These are phyloP conservation scores for Macrosoma leucophasiata DNA, from an alignment of 2,888 invertebrate species.

Conservation along the genomic window DNA sequence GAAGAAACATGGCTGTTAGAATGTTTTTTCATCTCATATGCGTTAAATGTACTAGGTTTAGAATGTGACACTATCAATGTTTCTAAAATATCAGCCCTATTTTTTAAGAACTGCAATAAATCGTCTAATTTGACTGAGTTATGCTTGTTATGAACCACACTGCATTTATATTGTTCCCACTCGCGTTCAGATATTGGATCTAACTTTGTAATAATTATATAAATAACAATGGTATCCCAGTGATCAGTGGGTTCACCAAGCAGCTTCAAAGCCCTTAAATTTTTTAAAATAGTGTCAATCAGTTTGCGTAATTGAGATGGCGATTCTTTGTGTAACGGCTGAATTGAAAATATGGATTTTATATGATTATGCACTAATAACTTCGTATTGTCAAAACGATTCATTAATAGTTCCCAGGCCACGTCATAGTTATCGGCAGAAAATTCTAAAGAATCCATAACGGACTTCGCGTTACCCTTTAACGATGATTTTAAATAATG, in stretches of 20 bases:
- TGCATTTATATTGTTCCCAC: slow-evolving; percentile 24
- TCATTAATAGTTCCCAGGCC: slow-evolving; percentile 9
- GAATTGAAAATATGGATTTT: slow-evolving; percentile 19
- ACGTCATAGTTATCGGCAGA: slow-evolving; percentile 6
- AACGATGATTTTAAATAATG: slow-evolving; percentile 11
- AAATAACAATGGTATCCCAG: slow-evolving; percentile 27
- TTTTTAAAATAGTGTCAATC: slow-evolving; percentile 18
- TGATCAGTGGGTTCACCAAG: slow-evolving; percentile 23
- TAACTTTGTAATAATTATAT: slow-evolving; percentile 25
- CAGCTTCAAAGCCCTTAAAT: slow-evolving; percentile 20
- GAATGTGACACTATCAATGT: slow-evolving; percentile 9
- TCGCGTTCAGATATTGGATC: slow-evolving; percentile 24
- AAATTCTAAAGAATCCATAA: slow-evolving; percentile 9
- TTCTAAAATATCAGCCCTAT: slow-evolving; percentile 21
- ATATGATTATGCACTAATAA: slow-evolving; percentile 13
- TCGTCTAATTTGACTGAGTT: slow-evolving; percentile 8
- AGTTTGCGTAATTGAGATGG: slow-evolving; percentile 17
- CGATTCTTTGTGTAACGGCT: slow-evolving; percentile 14
- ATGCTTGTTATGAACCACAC: not conserved
- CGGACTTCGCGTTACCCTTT: slow-evolving; percentile 2
- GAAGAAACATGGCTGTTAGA: too few relatives aligned
- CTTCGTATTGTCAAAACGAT: slow-evolving; percentile 8
- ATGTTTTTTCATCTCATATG: too few relatives aligned
- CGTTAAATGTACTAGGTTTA: slow-evolving; percentile 3
- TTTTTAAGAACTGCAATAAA: slow-evolving; percentile 20